These are phyloP conservation scores for Schmidtea mediterranea DNA, from an alignment of 1,140 invertebrate genomes.

Conservation along the genomic window DNA sequence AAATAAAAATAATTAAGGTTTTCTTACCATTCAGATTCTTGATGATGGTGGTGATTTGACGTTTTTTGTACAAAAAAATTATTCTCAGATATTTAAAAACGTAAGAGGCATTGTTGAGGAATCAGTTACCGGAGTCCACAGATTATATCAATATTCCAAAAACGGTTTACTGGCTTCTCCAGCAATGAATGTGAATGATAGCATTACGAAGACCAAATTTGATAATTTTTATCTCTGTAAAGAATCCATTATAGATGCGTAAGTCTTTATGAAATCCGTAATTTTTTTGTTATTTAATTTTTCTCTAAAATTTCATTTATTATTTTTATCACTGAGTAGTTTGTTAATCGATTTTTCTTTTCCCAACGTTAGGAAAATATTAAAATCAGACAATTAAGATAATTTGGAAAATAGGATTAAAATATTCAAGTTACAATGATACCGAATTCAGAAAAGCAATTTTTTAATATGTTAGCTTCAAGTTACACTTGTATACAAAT, in stretches of 20 bases:
- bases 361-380: background rate
- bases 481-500: no score
- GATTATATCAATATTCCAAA: constrained; percentile 78
- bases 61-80: constrained; percentile 82
- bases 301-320: no score
- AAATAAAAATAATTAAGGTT: no score
- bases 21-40: constrained; percentile 45
- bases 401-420: no score
- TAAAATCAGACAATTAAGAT: no score
- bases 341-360: background rate
- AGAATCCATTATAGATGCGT: background rate
- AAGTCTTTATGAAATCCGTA: background rate
- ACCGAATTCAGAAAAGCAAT: no score
- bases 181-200: constrained; percentile 95
- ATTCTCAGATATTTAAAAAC: constrained; percentile 69
- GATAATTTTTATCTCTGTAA: background rate
- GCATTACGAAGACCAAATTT: constrained; percentile 48
- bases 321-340: no score
- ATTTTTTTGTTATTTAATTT: no score
- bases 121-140: constrained; percentile 80
- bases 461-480: no score
- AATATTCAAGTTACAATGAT: no score
- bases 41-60: constrained; percentile 91
- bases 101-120: constrained; percentile 93
- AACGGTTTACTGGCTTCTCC: constrained; percentile 65